Percentiles rank a stretch among this genome's conserved stretches.
Conservation (phyloP, 2,888 invertebrate genomes). For the Minunthozetes semirufus region DNA sequence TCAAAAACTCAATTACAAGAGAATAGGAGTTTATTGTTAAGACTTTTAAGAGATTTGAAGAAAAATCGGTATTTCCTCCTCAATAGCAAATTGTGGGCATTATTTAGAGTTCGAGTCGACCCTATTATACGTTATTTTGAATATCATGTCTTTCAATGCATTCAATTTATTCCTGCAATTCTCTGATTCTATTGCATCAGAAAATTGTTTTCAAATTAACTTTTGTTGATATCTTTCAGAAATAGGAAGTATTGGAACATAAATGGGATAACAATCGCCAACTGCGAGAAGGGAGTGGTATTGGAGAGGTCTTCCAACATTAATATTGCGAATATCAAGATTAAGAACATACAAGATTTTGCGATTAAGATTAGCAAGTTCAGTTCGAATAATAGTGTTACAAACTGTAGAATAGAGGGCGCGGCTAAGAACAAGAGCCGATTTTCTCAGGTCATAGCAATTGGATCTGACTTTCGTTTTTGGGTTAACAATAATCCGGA, state of each 20-base stretch:
- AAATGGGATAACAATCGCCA: not conserved
- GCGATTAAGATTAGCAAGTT: not conserved
- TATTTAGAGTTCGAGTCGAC: too few relatives aligned
- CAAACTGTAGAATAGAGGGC: not conserved
- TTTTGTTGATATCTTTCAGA: not conserved
- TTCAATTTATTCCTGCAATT: not conserved
- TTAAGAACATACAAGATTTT: not conserved
- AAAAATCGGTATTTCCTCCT: too few relatives aligned
- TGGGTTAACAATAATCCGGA: not conserved
- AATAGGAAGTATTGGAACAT: conserved; percentile 1
- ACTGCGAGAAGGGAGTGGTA: not conserved
- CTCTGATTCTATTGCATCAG: not conserved
- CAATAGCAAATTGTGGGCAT: too few relatives aligned
- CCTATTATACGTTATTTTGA: too few relatives aligned
- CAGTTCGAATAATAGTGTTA: not conserved
- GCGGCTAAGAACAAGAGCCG: not conserved
- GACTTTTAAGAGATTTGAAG: too few relatives aligned
- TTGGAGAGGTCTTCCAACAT: not conserved
- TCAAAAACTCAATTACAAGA: too few relatives aligned
- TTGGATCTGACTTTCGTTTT: not conserved
- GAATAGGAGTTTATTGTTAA: too few relatives aligned
- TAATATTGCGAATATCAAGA: not conserved
- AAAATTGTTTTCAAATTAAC: not conserved
- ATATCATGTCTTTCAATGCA: too few relatives aligned
- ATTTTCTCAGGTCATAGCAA: not conserved